Conservation (phyloP, 2,113 vertebrate species). For the Sus scrofa region T2T-Sscrofa CM000818.6:82690501-82691000, state of each 20-base stretch:
- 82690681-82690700: background rate
- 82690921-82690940: background rate
- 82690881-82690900: conserved; percentile 4
- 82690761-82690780: background rate
- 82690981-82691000: background rate
- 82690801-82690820: background rate
- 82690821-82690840: conserved; percentile 18
- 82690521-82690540: background rate
- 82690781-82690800: background rate
- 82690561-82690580: background rate
- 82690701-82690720: background rate
- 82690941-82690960: background rate
- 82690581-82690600: background rate
- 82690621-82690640: background rate
- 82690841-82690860: background rate
- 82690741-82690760: background rate
- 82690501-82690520: background rate
- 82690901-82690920: background rate
- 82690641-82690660: background rate
- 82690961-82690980: background rate
- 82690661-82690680: background rate
- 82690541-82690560: background rate
- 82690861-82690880: conserved; percentile 3
- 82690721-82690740: background rate
- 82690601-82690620: background rate